Base-by-base conservation (phyloP, 1,140 invertebrate genomes). In the Achroia grisella region DNA sequence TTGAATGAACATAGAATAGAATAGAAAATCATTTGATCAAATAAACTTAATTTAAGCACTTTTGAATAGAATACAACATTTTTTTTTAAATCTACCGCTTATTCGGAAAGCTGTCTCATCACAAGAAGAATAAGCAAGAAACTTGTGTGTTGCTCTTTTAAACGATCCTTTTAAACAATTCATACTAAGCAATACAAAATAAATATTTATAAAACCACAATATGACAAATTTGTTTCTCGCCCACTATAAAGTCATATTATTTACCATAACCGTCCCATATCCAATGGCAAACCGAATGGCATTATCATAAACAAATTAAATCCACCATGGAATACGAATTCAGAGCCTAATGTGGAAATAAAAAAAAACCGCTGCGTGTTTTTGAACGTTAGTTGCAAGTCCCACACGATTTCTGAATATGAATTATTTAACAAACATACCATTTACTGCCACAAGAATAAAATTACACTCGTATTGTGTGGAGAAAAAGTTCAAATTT, bases 251-350 rank as follows among this genome's bases (percentile, higher is more conserved):
- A 31, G 2, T 31, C 30, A 31, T 8, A 10, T 10, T 31, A 31
- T n/a, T n/a, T 31, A 31, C 3, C 9, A 10, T n/a, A n/a, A 31
- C 9, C 4, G 3, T 12, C 11, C 32, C 32, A 12, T 12, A 34
- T 34, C 10, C 30, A 9, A 4, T 15, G 4, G 10, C 35, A 37
- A 37, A 37, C n/a, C 35, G 13, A 2, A 10, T 23, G 17, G 9
- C 14, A 15, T n/a, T n/a, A 37, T 37, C 35, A 15, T 37, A 37
- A 37, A 37, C 35, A 37, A 37, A 37, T 37, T 37, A 37, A 37
- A 15, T 37, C 8, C 14, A 10, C 14, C 35, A 15, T 37, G 35
- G 17, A 17, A n/a, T 15, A 15, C 10, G 17, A 17, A 17, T 37
- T 15, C 5, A 37, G 17, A 15, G 14, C 14, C n/a, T 37, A 37